These are phyloP conservation scores for Eumaeus atala DNA, from an alignment of 1,140 invertebrate species.

Conservation along the genomic window DNA sequence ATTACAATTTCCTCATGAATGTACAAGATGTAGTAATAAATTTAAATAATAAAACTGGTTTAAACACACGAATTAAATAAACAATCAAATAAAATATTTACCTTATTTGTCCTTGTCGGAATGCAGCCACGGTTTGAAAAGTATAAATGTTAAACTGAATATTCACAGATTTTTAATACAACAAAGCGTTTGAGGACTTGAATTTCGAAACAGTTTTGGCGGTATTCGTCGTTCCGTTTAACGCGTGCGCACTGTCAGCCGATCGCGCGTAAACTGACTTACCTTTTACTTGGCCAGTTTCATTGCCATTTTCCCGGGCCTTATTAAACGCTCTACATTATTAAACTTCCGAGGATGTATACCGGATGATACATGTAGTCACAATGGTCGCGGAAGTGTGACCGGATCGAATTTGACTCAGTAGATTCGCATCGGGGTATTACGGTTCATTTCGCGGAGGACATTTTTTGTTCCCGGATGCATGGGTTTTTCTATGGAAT, in stretches of 20 bases:
- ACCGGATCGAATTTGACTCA: slow-evolving; percentile 12
- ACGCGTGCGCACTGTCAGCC: slow-evolving; percentile 37
- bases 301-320: slow-evolving; percentile 35
- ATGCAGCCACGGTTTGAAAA: not conserved
- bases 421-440: not conserved
- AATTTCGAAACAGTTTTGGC: slow-evolving; percentile 26
- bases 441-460: not conserved
- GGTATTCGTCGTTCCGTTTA: slow-evolving; percentile 21
- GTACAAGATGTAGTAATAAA: no score
- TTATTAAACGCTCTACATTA: slow-evolving; percentile 24
- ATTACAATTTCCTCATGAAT: no score
- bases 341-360: slow-evolving; percentile 59
- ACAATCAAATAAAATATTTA: no score
- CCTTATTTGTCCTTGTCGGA: not conserved
- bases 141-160: slow-evolving; percentile 4
- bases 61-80: no score
- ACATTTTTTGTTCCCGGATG: not conserved
- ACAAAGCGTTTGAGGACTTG: slow-evolving; percentile 15
- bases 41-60: no score
- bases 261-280: slow-evolving; percentile 54
- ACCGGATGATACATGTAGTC: slow-evolving; percentile 37
- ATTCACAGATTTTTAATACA: slow-evolving; percentile 14
- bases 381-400: slow-evolving; percentile 5
- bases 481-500: no score
- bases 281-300: slow-evolving; percentile 54